Evolutionary conservation across 64 coral and sea anemone species (phyloP), one percentile per base, ranked within the genome.

Genomic region (Pachyseris speciosa): DNA sequence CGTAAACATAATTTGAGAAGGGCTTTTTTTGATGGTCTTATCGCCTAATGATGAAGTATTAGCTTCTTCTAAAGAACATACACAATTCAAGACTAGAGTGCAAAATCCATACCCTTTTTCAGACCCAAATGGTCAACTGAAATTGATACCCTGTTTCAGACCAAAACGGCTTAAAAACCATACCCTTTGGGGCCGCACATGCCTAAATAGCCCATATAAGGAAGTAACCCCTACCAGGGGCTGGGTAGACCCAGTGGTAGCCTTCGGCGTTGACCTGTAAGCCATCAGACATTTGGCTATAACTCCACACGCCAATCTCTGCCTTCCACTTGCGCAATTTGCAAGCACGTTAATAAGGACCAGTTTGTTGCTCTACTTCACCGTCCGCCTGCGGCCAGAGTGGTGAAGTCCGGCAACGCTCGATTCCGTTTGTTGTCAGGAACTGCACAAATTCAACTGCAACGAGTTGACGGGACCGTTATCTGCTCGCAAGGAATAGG

Each of bases 361-460:
- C 74, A 4, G 26, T 77, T 39, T 77, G 74, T 17, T 36, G 36
- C 15, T 77, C 74, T 6, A 77, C 32, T 40, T 77, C 74, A 20
- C 77, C 42, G 27, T 81, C 53, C 6, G 48, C 77, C 24, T 81
- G 77, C 1, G 77, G 77, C 77, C 77, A 81, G 3, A 57, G 33
- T 7, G 77, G 77, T 81, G 45, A 19, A 4, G 77, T 48, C 30
- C 5, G 52, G 5, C 47, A 7, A 45, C 53, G 77, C 32, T 55
- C 77, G 3, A 81, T 25, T n/a, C 77, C 77, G 44, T 81, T 51
- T 7, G 52, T 17, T n/a, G 22, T 9, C 12, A 81, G n/a, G 44
- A 26, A 81, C 22, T 53, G 11, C 22, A 55, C 24, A 27, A 81
- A 81, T 45, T 81, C 74, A 16, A 13, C 28, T 41, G 28, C 37